Percentiles rank a stretch among this genome's conserved stretches.
Conservation (phyloP, 2,888 invertebrate genomes). For the Rhimphoctona megacephalus region DNA sequence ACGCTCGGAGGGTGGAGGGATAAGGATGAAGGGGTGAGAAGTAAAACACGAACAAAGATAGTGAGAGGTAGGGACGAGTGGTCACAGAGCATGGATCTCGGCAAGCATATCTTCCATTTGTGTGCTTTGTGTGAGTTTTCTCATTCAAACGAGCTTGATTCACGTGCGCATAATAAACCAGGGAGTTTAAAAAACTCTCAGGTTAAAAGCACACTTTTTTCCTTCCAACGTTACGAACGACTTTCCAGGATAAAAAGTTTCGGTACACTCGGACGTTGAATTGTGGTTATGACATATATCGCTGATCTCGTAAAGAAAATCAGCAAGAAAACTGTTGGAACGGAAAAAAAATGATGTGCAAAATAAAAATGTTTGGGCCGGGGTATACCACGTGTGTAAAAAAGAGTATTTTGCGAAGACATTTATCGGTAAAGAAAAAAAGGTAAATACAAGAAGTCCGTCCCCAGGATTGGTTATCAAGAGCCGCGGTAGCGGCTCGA, state of each 20-base stretch:
- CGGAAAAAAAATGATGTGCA: background rate
- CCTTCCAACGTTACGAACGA: background rate
- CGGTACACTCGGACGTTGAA: background rate
- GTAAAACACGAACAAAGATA: conserved; percentile 12
- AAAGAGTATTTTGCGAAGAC: background rate
- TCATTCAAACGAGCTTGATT: conserved; percentile 60
- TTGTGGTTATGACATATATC: background rate
- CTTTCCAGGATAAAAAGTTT: conserved; percentile 12
- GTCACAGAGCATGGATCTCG: conserved; percentile 40
- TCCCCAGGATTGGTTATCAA: background rate
- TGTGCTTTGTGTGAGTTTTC: conserved; percentile 20
- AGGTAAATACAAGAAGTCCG: too few relatives aligned
- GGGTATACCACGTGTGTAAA: background rate
- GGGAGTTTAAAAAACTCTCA: background rate
- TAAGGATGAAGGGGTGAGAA: conserved; percentile 11
- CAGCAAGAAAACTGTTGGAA: background rate
- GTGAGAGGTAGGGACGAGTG: conserved; percentile 24
- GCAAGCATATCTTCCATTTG: conserved; percentile 32
- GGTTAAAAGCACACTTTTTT: conserved; percentile 20
- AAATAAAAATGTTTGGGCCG: background rate
- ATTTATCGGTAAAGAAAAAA: background rate
- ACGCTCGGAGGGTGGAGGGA: conserved; percentile 7
- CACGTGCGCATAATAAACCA: conserved; percentile 58
- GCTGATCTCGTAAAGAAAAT: background rate
- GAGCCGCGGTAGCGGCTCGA: too few relatives aligned